phyloP scores from a whole-genome alignment of 2,888 invertebrate species.

The Pinctada fucata region DNA sequence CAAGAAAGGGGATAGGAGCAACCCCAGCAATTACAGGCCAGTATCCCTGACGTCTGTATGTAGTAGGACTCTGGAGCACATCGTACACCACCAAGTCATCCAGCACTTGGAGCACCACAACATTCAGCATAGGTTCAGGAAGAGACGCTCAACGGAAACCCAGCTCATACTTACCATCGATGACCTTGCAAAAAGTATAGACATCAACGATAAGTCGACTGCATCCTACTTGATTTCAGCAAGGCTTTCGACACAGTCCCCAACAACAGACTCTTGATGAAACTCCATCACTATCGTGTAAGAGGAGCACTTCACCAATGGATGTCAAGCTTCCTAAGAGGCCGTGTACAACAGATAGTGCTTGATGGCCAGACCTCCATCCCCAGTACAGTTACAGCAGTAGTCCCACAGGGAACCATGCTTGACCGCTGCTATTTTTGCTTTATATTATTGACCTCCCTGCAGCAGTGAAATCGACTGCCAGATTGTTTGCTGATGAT shows the following conservation, averaged over 20 bases:
- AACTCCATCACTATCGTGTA: slow-evolving; percentile 28
- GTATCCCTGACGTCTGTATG: not conserved
- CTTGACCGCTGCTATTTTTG: slow-evolving; percentile 5
- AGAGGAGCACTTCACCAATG: slow-evolving; percentile 14
- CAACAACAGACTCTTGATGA: slow-evolving; percentile 22
- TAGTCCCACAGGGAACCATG: slow-evolving; percentile 6
- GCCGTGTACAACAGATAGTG: slow-evolving; percentile 34
- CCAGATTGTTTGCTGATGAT: not conserved
- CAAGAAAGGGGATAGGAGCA: not conserved
- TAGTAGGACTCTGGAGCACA: not conserved
- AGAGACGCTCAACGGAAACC: slow-evolving; percentile 1
- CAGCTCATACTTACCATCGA: not conserved
- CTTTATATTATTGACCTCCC: slow-evolving; percentile 3
- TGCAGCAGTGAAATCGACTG: not conserved
- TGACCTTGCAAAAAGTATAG: not conserved
- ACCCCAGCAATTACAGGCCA: not conserved
- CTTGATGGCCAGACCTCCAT: slow-evolving; percentile 19
- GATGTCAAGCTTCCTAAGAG: slow-evolving; percentile 33
- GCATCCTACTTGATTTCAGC: slow-evolving; percentile 43
- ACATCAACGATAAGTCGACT: slow-evolving; percentile 25
- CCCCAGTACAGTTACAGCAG: slow-evolving; percentile 11
- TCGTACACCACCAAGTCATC: not conserved
- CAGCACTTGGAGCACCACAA: not conserved
- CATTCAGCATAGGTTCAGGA: not conserved
- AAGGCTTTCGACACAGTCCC: slow-evolving; percentile 20